A percentile compares a stretch with the other conserved stretches of the same genome.
Evolutionary conservation across 2,888 invertebrate genomes (phyloP).

Genomic region (Xestia ashworthii): DNA sequence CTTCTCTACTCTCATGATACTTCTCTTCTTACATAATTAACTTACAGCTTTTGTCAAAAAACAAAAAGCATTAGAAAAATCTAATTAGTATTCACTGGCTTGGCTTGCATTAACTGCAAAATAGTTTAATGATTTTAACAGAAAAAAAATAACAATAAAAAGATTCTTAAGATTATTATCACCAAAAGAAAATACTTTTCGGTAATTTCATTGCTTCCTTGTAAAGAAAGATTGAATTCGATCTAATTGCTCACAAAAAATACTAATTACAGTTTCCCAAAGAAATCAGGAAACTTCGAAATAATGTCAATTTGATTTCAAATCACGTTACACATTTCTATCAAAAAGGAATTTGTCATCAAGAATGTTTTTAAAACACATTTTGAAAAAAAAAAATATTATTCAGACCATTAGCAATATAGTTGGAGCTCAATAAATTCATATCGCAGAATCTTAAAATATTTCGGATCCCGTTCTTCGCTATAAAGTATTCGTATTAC

Average conservation of each 20-base stretch:
- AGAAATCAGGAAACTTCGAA: conserved; percentile 41
- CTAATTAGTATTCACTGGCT: too few species aligned
- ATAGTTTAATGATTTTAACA: background rate
- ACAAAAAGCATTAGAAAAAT: too few species aligned
- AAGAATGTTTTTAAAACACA: conserved; percentile 51
- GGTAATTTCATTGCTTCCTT: background rate
- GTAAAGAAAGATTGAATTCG: conserved; percentile 6
- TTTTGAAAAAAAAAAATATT: conserved; percentile 46
- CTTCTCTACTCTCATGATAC: too few species aligned
- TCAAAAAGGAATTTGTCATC: conserved; percentile 60
- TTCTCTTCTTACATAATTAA: too few species aligned
- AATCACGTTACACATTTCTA: conserved; percentile 57
- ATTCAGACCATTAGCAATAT: conserved; percentile 31
- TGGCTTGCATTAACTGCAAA: background rate
- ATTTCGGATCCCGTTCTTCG: conserved; percentile 36
- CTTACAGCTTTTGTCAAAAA: too few species aligned
- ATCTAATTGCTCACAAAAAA: conserved; percentile 46
- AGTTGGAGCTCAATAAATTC: conserved; percentile 30
- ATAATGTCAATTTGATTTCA: conserved; percentile 60
- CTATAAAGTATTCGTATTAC: conserved; percentile 24
- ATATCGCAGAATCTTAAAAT: conserved; percentile 43
- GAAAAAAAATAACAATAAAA: background rate
- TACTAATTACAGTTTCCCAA: conserved; percentile 41
- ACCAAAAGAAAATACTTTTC: background rate
- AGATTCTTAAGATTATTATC: too few species aligned